These are phyloP conservation scores for Dryas iulia DNA, from an alignment of 1,140 invertebrate genomes.

Conservation along the genomic window DNA sequence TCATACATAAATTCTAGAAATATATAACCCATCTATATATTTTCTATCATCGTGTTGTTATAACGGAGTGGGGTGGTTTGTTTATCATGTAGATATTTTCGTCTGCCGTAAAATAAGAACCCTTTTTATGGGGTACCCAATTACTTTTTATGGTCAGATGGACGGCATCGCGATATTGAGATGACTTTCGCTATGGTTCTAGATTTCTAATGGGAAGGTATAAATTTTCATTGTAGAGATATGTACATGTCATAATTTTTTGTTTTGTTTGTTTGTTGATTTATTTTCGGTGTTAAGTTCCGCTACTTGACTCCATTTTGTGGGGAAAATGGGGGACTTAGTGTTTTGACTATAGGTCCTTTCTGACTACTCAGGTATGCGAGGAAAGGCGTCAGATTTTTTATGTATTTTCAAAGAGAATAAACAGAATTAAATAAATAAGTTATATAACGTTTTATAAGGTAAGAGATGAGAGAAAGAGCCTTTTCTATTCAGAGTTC, in stretches of 20 bases:
- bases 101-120: slow-evolving; percentile 70
- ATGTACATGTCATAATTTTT: background rate
- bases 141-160: slow-evolving; percentile 69
- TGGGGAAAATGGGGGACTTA: too few relatives aligned
- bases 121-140: slow-evolving; percentile 71
- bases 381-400: too few relatives aligned
- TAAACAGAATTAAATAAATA: too few relatives aligned
- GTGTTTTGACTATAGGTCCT: too few relatives aligned
- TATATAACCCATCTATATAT: slow-evolving; percentile 6
- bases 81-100: slow-evolving; percentile 65
- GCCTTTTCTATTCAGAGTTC: too few relatives aligned
- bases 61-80: slow-evolving; percentile 54
- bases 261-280: background rate
- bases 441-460: too few relatives aligned
- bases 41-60: slow-evolving; percentile 25
- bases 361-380: too few relatives aligned
- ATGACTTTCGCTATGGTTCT: slow-evolving; percentile 42
- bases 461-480: too few relatives aligned
- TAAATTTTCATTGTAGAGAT: background rate
- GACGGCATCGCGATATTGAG: slow-evolving; percentile 53
- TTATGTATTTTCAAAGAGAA: too few relatives aligned
- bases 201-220: slow-evolving; percentile 20
- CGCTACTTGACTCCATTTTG: too few relatives aligned
- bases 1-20: too few relatives aligned
- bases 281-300: too few relatives aligned